Conservation (phyloP, 2,888 invertebrate species). For the Microdon myrmicae region DNA sequence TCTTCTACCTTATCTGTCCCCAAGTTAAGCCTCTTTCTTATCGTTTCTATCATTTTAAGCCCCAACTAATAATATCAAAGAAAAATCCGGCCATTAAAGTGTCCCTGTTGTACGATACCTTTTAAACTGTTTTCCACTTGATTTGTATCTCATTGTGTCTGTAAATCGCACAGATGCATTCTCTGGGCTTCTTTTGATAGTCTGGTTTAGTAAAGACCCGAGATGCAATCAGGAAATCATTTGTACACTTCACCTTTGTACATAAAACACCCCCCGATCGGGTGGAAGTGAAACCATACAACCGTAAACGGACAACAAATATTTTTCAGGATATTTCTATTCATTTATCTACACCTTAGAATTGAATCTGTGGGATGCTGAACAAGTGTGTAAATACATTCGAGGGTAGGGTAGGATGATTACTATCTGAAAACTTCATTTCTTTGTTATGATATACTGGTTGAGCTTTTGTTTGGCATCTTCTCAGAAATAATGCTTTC, state of each 20-base stretch:
- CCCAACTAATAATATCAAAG: too few relatives aligned
- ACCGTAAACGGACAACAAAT: conserved; percentile 17
- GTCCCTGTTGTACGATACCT: conserved; percentile 1
- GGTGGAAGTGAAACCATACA: conserved; percentile 23
- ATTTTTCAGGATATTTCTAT: conserved; percentile 16
- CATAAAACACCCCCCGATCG: background rate
- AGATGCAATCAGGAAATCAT: conserved; percentile 32
- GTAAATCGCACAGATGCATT: conserved; percentile 53
- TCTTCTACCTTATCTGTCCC: too few relatives aligned
- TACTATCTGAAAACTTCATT: too few relatives aligned
- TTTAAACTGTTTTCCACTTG: background rate
- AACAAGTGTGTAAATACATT: too few relatives aligned
- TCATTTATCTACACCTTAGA: conserved; percentile 11
- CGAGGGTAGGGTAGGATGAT: too few relatives aligned
- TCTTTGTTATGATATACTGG: too few relatives aligned
- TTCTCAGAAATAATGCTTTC: too few relatives aligned
- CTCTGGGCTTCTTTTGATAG: conserved; percentile 62
- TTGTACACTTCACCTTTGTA: conserved; percentile 37
- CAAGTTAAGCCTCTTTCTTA: too few relatives aligned
- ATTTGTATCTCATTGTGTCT: conserved; percentile 6
- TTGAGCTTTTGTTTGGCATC: too few relatives aligned
- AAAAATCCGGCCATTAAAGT: conserved; percentile 3
- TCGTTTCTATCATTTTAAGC: too few relatives aligned
- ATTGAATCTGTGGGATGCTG: too few relatives aligned
- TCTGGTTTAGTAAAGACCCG: conserved; percentile 34